phyloP scores from a whole-genome alignment of 2,797 vertebrate genomes.

The Brachyalestes nurse region DNA sequence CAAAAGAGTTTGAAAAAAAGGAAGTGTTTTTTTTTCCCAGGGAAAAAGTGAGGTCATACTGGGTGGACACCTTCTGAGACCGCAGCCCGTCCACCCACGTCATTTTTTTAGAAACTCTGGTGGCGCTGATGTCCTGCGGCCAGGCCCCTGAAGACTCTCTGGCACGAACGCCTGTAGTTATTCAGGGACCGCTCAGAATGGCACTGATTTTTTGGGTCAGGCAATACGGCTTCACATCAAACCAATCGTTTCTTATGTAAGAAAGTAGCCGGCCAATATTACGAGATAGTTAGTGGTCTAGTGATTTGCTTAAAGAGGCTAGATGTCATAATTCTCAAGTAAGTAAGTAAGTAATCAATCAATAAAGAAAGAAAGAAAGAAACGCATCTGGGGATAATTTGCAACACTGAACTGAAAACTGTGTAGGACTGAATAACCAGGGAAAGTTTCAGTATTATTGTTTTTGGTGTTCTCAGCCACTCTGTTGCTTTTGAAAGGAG shows the following conservation, averaged over 20 bases:
- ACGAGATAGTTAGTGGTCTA: neutral
- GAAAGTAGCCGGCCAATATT: neutral
- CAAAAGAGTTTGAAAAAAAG: conserved; percentile 19
- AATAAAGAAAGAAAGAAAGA: no score
- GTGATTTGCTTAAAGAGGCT: neutral
- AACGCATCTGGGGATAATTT: no score
- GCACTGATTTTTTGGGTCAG: conserved; percentile 9
- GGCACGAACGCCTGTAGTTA: conserved; percentile 10
- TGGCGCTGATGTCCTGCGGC: conserved; percentile 24
- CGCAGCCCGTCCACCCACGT: conserved; percentile 44
- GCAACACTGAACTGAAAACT: neutral
- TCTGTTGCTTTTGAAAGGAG: conserved; percentile 1
- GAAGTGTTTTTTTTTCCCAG: conserved; percentile 10
- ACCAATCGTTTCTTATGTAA: neutral
- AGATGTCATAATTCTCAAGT: no score
- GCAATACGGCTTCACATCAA: neutral
- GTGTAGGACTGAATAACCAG: neutral
- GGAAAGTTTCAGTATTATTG: neutral
- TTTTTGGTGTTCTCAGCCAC: neutral
- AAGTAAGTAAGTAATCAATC: no score
- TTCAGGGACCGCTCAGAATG: conserved; percentile 20
- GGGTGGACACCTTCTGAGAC: conserved; percentile 35
- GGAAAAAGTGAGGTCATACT: conserved; percentile 59
- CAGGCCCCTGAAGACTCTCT: conserved; percentile 6
- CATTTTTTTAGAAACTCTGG: conserved; percentile 53